A percentile compares a stretch with the other conserved stretches of the same genome.
phyloP scores from a whole-genome alignment of 2,888 invertebrate genomes.

The Lochmaea capreae region DNA sequence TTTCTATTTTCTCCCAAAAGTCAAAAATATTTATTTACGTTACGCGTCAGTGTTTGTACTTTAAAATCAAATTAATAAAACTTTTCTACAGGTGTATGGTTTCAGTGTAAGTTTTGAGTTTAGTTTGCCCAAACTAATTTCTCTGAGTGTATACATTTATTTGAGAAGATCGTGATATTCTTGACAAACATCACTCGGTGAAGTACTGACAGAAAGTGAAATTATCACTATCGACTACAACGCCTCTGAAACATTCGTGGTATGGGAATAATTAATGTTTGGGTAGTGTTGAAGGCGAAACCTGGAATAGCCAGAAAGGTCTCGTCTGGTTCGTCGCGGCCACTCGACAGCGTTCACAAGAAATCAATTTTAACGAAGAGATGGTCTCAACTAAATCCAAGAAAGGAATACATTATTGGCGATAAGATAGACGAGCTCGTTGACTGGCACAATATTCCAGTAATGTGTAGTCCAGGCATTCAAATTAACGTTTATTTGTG shows the following conservation, averaged over 20 bases:
- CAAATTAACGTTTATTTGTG: not conserved
- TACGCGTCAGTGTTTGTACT: no score
- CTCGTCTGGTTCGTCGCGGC: constrained; percentile 57
- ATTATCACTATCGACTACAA: constrained; percentile 26
- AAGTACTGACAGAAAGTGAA: constrained; percentile 29
- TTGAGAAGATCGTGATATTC: constrained; percentile 14
- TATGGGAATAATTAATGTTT: constrained; percentile 62
- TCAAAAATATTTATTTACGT: no score
- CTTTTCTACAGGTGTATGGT: no score
- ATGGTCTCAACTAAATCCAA: constrained; percentile 55
- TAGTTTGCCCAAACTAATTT: no score
- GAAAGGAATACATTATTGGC: constrained; percentile 62
- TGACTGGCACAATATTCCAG: constrained; percentile 56
- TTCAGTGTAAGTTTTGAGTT: no score
- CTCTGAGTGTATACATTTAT: not conserved
- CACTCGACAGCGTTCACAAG: constrained; percentile 55
- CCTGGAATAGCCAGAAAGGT: constrained; percentile 48
- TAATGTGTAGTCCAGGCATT: constrained; percentile 27
- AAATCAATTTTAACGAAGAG: constrained; percentile 54
- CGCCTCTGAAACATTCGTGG: constrained; percentile 59
- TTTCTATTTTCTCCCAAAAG: no score
- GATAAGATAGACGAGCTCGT: constrained; percentile 61
- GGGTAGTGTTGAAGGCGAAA: constrained; percentile 57
- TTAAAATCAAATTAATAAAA: no score
- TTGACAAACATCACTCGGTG: constrained; percentile 20